These are phyloP conservation scores for Malthinus seriepunctatus DNA, from an alignment of 2,888 invertebrate genomes.

Conservation along the genomic window DNA sequence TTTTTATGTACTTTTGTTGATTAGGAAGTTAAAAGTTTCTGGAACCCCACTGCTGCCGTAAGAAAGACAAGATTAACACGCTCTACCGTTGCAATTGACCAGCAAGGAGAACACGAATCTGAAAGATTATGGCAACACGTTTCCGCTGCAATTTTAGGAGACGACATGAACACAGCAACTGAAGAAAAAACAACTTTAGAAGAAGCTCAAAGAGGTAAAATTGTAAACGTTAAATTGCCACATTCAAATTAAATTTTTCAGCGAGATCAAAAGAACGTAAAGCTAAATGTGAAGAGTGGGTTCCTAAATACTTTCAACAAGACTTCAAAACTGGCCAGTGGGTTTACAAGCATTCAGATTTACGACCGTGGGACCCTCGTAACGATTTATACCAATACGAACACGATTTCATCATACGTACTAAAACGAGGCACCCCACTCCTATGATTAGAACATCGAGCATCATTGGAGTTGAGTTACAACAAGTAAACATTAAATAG, in stretches of 20 bases:
- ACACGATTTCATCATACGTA: slow-evolving; percentile 75
- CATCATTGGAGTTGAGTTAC: slow-evolving; percentile 68
- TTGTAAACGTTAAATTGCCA: neutral
- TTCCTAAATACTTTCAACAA: slow-evolving; percentile 74
- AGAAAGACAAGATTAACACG: slow-evolving; percentile 75
- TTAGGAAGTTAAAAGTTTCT: slow-evolving; percentile 69
- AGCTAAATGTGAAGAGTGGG: slow-evolving; percentile 68
- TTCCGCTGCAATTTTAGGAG: slow-evolving; percentile 78
- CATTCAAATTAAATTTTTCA: slow-evolving; percentile 16
- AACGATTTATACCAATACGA: slow-evolving; percentile 90
- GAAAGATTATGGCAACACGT: slow-evolving; percentile 87
- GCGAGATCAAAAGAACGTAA: slow-evolving; percentile 69
- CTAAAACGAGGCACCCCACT: slow-evolving; percentile 75
- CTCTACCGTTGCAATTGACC: slow-evolving; percentile 75
- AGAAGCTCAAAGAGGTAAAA: slow-evolving; percentile 74
- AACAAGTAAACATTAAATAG: slow-evolving; percentile 37
- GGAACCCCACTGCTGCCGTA: slow-evolving; percentile 73
- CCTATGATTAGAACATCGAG: slow-evolving; percentile 74
- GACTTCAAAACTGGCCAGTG: slow-evolving; percentile 60
- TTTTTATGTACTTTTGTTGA: slow-evolving; percentile 13
- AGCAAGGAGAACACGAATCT: slow-evolving; percentile 82
- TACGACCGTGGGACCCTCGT: slow-evolving; percentile 85
- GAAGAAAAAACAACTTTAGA: slow-evolving; percentile 90
- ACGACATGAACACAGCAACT: slow-evolving; percentile 88
- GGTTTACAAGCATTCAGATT: slow-evolving; percentile 78